Evolutionary conservation across 1,140 invertebrate species (phyloP).

Genomic region (Zophobas morio): DNA sequence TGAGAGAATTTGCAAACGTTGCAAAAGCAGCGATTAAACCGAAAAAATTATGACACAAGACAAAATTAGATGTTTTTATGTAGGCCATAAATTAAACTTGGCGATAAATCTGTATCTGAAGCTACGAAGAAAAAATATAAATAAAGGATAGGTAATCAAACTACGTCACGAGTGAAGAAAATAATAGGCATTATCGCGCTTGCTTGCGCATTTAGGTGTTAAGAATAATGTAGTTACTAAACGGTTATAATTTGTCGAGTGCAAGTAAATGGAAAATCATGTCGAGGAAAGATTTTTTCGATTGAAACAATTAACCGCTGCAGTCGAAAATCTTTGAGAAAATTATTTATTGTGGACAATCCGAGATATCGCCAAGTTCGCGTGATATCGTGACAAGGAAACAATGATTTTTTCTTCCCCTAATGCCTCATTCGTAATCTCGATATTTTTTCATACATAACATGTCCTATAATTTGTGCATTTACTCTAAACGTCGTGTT

Average conservation of each 20-base stretch:
- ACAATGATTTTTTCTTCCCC: slow-evolving; percentile 33
- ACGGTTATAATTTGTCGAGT: neutral
- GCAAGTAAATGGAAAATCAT: slow-evolving; percentile 2
- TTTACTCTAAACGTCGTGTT: no score
- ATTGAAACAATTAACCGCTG: slow-evolving; percentile 36
- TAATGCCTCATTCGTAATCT: slow-evolving; percentile 24
- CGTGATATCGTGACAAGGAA: slow-evolving; percentile 47
- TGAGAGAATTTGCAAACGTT: neutral
- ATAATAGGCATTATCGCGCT: neutral
- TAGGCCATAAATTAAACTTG: neutral
- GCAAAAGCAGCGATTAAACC: neutral
- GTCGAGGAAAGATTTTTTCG: neutral
- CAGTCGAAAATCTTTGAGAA: slow-evolving; percentile 44
- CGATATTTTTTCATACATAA: slow-evolving; percentile 9
- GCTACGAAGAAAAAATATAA: slow-evolving; percentile 18
- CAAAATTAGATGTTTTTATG: neutral
- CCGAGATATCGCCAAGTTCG: slow-evolving; percentile 52
- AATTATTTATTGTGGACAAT: slow-evolving; percentile 48
- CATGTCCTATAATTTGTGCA: neutral
- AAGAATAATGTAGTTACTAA: neutral
- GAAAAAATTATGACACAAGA: neutral
- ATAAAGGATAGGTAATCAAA: slow-evolving; percentile 7
- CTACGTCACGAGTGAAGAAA: no score
- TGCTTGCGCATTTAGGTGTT: neutral
- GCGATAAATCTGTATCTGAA: slow-evolving; percentile 15